phyloP scores from a whole-genome alignment of 2,888 invertebrate species.

The Athripsodes cinereus region DNA sequence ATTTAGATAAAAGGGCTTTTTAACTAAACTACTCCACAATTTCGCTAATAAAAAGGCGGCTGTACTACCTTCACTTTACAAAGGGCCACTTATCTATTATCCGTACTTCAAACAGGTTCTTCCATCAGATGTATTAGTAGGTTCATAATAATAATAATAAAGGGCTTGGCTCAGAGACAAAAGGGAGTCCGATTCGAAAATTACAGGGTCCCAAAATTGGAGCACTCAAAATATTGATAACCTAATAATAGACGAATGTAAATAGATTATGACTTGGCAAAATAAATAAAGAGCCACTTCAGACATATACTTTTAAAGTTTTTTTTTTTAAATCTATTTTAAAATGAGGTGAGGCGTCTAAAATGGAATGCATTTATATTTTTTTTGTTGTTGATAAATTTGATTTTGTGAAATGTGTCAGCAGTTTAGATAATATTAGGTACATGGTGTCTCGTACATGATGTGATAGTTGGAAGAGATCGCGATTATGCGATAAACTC shows the following conservation, averaged over 20 bases:
- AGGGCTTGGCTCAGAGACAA: slow-evolving; percentile 17
- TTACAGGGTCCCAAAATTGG: slow-evolving; percentile 24
- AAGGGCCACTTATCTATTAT: neutral
- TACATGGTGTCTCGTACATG: too few species aligned
- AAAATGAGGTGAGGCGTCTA: too few species aligned
- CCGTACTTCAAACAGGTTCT: neutral
- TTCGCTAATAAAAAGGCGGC: neutral
- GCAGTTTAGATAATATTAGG: too few species aligned
- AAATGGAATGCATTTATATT: too few species aligned
- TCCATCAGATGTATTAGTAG: slow-evolving; percentile 13
- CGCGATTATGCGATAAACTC: too few species aligned
- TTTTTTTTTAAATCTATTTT: too few species aligned
- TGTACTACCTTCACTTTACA: neutral
- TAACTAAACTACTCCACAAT: neutral
- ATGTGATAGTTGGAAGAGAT: too few species aligned
- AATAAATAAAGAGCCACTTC: too few species aligned
- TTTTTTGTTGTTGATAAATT: too few species aligned
- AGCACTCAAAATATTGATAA: slow-evolving; percentile 27
- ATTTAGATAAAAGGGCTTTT: neutral
- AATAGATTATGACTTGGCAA: neutral
- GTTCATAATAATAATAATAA: too few species aligned
- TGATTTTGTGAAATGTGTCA: too few species aligned
- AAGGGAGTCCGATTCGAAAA: slow-evolving; percentile 20
- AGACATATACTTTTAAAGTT: too few species aligned
- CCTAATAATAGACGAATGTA: slow-evolving; percentile 8